phyloP scores from a whole-genome alignment of 2,113 vertebrate species.

The Oreochromis niloticus region DNA sequence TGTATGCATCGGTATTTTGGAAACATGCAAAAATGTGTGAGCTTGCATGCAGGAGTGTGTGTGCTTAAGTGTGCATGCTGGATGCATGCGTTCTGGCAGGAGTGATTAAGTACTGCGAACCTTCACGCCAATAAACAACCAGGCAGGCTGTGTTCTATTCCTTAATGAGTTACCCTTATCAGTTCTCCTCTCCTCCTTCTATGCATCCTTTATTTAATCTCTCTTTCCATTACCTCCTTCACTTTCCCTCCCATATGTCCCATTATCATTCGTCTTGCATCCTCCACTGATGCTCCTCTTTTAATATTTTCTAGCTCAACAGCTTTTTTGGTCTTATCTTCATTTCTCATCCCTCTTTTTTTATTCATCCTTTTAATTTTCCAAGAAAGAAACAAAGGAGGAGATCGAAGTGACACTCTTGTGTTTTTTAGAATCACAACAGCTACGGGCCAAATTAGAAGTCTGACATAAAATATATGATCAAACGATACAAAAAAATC shows the following conservation, averaged over 20 bases:
- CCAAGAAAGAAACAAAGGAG: not conserved
- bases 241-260: constrained; percentile 9
- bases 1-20: not conserved
- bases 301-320: constrained; percentile 15
- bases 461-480: not conserved
- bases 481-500: not conserved
- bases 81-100: not conserved
- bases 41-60: not conserved
- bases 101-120: constrained; percentile 56
- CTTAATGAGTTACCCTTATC: constrained; percentile 61
- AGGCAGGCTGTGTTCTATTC: constrained; percentile 46
- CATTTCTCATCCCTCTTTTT: not conserved
- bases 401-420: constrained; percentile 8
- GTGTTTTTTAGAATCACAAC: not conserved
- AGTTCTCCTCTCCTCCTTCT: constrained; percentile 32
- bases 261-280: constrained; percentile 47
- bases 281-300: constrained; percentile 1
- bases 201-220: constrained; percentile 44
- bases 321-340: not conserved
- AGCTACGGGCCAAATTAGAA: not conserved
- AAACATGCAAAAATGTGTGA: not conserved
- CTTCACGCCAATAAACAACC: constrained; percentile 56
- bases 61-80: not conserved
- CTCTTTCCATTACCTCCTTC: constrained; percentile 36
- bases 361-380: not conserved